Conservation (phyloP, 2,797 vertebrate species). For the Sparidentex hasta region DNA sequence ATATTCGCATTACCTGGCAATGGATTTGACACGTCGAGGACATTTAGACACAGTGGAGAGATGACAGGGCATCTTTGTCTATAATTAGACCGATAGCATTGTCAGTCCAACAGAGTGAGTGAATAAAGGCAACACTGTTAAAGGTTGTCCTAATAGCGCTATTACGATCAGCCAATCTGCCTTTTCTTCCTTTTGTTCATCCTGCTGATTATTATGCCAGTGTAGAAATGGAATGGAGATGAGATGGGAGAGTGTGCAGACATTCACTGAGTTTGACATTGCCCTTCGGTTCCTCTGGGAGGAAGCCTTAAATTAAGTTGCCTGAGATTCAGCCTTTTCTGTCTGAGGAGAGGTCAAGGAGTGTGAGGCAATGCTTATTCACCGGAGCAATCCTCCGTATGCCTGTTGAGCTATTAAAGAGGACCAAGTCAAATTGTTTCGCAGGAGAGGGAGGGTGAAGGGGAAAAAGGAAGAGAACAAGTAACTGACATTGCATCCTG, state of each 20-base stretch:
- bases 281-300: constrained; percentile 72
- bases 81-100: constrained; percentile 51
- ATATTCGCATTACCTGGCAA: constrained; percentile 37
- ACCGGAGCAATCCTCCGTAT: constrained; percentile 48
- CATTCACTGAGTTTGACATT: constrained; percentile 72
- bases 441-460: neutral
- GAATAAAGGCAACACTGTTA: constrained; percentile 50
- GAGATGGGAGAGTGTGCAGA: constrained; percentile 56
- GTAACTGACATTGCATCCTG: neutral
- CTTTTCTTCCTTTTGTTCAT: constrained; percentile 47
- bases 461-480: too few relatives aligned
- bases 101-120: constrained; percentile 45
- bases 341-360: constrained; percentile 74
- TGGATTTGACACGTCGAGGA: constrained; percentile 32
- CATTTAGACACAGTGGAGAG: constrained; percentile 30
- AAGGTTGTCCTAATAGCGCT: constrained; percentile 58
- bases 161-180: constrained; percentile 29
- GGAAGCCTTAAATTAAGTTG: constrained; percentile 71
- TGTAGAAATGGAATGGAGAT: constrained; percentile 45
- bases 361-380: constrained; percentile 59
- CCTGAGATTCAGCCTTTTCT: constrained; percentile 65
- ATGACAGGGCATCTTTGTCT: constrained; percentile 37
- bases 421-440: constrained; percentile 7
- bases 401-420: constrained; percentile 54
- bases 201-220: constrained; percentile 60